A percentile compares a stretch with the other conserved stretches of the same genome.
Evolutionary conservation across 2,113 vertebrate species (phyloP).

Genomic region (Mustelus asterias): DNA sequence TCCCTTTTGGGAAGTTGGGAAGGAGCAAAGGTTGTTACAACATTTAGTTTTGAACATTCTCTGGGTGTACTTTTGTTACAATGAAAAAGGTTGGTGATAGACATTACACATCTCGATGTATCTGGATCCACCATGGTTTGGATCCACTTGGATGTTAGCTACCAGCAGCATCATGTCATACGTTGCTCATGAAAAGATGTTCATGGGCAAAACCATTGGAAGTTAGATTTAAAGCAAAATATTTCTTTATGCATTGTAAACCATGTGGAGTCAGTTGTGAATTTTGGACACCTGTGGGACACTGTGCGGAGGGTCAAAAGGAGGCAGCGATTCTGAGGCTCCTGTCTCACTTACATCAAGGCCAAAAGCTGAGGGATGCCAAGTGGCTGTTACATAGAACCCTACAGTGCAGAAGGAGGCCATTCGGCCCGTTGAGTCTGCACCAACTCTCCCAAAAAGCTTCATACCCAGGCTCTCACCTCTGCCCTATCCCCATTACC

Average conservation of each 20-base stretch:
- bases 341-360: too few species aligned
- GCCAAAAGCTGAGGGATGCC: too few species aligned
- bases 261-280: too few species aligned
- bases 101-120: not conserved
- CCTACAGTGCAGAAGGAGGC: too few species aligned
- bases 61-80: not conserved
- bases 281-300: too few species aligned
- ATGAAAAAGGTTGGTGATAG: not conserved
- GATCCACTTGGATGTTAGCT: not conserved
- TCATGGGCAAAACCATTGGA: not conserved
- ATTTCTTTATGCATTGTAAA: not conserved
- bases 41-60: not conserved
- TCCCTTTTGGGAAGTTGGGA: not conserved
- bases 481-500: too few species aligned
- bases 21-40: not conserved
- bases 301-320: too few species aligned
- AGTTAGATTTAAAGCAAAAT: not conserved
- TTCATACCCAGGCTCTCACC: too few species aligned
- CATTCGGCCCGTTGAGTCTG: too few species aligned
- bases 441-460: too few species aligned
- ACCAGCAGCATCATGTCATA: not conserved
- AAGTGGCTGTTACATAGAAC: too few species aligned
- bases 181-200: not conserved
- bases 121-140: not conserved
- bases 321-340: too few species aligned